phyloP scores from a whole-genome alignment of 1,140 invertebrate genomes.

The Propsilocerus akamusi region DNA sequence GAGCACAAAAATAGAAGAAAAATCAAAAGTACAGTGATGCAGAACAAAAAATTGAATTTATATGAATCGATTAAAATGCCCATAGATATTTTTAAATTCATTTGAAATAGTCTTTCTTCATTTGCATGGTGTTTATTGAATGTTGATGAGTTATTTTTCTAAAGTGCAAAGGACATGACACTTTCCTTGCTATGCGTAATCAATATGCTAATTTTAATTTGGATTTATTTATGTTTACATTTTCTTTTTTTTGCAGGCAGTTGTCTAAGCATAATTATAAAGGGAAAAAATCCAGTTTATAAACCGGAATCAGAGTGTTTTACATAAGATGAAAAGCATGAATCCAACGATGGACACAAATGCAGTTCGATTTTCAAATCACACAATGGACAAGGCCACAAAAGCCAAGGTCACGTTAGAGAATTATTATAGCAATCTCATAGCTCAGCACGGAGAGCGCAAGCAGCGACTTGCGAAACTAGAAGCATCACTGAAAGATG shows the following conservation, averaged over 20 bases:
- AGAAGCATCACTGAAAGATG: constrained; percentile 87
- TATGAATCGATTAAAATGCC: background rate
- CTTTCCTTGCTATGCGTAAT: background rate
- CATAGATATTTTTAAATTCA: too few relatives aligned
- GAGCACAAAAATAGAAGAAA: too few relatives aligned
- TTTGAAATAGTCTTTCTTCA: too few relatives aligned
- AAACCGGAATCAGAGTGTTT: too few relatives aligned
- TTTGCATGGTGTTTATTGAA: too few relatives aligned
- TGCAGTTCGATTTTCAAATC: constrained; percentile 77
- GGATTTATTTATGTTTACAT: constrained; percentile 1
- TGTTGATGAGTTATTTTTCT: too few relatives aligned
- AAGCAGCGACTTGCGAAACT: constrained; percentile 83
- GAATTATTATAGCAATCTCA: constrained; percentile 97
- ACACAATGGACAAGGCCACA: constrained; percentile 96
- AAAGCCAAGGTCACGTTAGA: constrained; percentile 98
- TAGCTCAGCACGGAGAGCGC: constrained; percentile 90
- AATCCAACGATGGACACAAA: constrained; percentile 45
- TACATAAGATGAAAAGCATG: constrained; percentile 3
- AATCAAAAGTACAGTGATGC: too few relatives aligned
- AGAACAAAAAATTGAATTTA: background rate
- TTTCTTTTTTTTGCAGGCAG: too few relatives aligned
- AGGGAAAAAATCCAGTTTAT: too few relatives aligned
- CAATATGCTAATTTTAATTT: background rate
- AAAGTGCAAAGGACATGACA: too few relatives aligned
- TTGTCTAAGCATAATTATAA: too few relatives aligned